Percentiles rank a stretch among this genome's conserved stretches.
Conservation (phyloP, 2,888 invertebrate genomes). For the Drosophila prostipennis region DNA sequence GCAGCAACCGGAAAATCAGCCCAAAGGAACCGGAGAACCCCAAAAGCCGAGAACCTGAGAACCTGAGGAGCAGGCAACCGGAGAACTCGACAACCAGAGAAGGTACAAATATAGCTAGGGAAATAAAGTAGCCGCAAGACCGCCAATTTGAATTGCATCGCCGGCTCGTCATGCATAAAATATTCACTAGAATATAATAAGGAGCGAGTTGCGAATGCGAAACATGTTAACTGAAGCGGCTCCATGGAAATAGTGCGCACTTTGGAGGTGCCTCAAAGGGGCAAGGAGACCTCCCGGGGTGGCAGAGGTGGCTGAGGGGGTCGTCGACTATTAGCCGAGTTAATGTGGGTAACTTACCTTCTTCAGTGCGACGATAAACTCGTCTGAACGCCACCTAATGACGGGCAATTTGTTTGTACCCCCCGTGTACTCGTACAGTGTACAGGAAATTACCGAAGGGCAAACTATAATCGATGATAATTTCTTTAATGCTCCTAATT, state of each 20-base stretch:
- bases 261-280: slow-evolving; percentile 5
- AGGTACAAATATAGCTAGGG: not conserved
- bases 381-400: slow-evolving; percentile 28
- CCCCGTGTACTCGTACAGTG: not conserved
- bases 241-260: slow-evolving; percentile 22
- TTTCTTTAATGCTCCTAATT: slow-evolving; percentile 34
- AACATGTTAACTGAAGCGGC: slow-evolving; percentile 26
- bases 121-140: slow-evolving; percentile 31
- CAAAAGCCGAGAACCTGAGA: not conserved
- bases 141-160: slow-evolving; percentile 41
- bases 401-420: slow-evolving; percentile 41
- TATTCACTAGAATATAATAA: slow-evolving; percentile 52
- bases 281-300: not conserved
- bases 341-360: slow-evolving; percentile 28
- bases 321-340: slow-evolving; percentile 28
- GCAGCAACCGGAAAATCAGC: slow-evolving; percentile 23
- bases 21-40: slow-evolving; percentile 9
- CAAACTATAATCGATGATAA: slow-evolving; percentile 46
- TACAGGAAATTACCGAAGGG: slow-evolving; percentile 31
- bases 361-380: slow-evolving; percentile 11
- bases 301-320: not conserved
- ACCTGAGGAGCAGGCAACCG: not conserved
- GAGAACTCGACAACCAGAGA: slow-evolving; percentile 8
- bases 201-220: slow-evolving; percentile 20
- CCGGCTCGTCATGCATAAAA: slow-evolving; percentile 47